These are phyloP conservation scores for Sula dactylatra DNA, from an alignment of 2,113 vertebrate genomes.

Conservation along the genomic window DNA sequence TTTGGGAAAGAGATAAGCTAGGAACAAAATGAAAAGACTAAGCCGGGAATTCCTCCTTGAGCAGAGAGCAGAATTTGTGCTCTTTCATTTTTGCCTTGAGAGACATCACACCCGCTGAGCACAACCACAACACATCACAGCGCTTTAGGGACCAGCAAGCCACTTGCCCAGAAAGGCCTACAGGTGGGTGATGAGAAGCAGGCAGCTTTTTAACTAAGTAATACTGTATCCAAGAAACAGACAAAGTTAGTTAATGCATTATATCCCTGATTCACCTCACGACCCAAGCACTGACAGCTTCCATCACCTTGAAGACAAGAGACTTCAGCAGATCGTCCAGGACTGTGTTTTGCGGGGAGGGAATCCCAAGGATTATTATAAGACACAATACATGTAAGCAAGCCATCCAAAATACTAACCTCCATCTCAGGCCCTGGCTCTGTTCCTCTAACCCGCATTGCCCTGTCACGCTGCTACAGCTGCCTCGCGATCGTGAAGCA, in stretches of 20 bases:
- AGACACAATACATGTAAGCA: rapidly evolving
- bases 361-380: not conserved
- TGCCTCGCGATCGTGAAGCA: not conserved
- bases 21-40: not conserved
- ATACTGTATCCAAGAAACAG: not conserved
- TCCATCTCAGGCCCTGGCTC: not conserved
- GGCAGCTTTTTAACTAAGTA: not conserved
- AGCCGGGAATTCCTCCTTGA: not conserved
- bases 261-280: not conserved
- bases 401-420: not conserved
- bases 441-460: rapidly evolving
- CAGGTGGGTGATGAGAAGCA: not conserved
- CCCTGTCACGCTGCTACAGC: not conserved
- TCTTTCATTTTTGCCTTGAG: not conserved
- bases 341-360: rapidly evolving
- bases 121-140: not conserved
- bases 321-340: not conserved
- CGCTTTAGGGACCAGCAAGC: not conserved
- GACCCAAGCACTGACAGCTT: not conserved
- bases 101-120: not conserved
- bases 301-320: not conserved
- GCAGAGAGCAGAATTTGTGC: not conserved
- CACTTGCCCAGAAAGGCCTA: not conserved
- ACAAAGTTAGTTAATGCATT: not conserved
- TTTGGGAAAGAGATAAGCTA: not conserved